Conservation (phyloP, 2,888 invertebrate species). For the Monochamus alternatus region DNA sequence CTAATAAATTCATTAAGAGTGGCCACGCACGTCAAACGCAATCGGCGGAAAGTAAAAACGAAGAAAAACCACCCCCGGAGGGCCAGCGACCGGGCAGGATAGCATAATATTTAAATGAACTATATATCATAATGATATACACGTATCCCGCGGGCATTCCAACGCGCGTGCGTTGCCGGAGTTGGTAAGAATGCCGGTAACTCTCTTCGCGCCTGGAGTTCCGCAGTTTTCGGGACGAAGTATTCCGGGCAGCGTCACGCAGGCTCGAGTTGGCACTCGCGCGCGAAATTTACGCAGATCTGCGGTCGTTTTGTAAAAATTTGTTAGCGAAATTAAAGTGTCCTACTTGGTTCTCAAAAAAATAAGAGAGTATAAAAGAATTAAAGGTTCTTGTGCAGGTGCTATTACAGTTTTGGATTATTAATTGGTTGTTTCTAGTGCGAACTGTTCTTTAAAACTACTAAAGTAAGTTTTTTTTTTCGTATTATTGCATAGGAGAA, state of each 20-base stretch:
- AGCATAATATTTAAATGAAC: constrained; percentile 61
- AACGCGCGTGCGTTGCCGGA: constrained; percentile 57
- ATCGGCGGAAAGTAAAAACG: constrained; percentile 33
- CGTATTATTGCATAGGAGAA: no score
- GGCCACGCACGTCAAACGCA: constrained; percentile 39
- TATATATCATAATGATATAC: constrained; percentile 65
- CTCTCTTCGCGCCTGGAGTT: constrained; percentile 56
- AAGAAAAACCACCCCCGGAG: constrained; percentile 43
- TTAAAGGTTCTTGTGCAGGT: no score
- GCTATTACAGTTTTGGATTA: no score
- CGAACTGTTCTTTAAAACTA: no score
- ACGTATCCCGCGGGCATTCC: constrained; percentile 60
- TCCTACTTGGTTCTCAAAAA: no score
- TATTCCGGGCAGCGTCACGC: constrained; percentile 43
- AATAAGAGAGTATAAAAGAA: no score
- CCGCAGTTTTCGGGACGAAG: constrained; percentile 56
- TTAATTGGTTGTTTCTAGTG: no score
- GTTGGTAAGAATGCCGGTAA: constrained; percentile 52
- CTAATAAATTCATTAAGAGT: constrained; percentile 37
- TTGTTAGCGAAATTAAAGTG: background rate
- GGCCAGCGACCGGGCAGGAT: constrained; percentile 34
- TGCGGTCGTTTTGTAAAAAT: background rate
- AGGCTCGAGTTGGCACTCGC: constrained; percentile 21
- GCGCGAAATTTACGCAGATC: constrained; percentile 38
- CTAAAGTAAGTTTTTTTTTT: no score